Evolutionary conservation across 2,888 invertebrate genomes (phyloP).

Genomic region (Eudemis profundana): DNA sequence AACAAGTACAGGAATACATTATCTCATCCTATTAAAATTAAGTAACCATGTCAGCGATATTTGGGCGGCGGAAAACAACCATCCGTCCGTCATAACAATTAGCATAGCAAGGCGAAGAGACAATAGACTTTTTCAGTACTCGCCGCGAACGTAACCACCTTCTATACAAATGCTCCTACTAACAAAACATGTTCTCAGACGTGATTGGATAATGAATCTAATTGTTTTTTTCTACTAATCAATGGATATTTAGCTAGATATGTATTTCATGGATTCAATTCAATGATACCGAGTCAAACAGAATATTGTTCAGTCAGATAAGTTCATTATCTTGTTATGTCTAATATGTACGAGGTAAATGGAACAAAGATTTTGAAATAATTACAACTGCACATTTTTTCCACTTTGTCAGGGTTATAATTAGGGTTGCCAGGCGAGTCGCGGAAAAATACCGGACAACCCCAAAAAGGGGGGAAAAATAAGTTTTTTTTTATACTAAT

Average conservation of each 20-base stretch:
- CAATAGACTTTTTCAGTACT: slow-evolving; percentile 31
- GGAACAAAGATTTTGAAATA: too few relatives aligned
- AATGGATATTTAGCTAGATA: slow-evolving; percentile 1
- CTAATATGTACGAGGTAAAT: too few relatives aligned
- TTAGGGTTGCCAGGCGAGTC: too few relatives aligned
- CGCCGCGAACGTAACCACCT: not conserved
- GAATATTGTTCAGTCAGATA: not conserved
- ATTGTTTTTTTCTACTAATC: slow-evolving; percentile 30
- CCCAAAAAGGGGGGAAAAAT: too few relatives aligned
- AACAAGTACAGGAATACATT: too few relatives aligned
- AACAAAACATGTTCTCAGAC: slow-evolving; percentile 27
- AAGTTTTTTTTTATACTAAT: too few relatives aligned
- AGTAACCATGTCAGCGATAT: slow-evolving; percentile 1
- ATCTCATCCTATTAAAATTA: too few relatives aligned
- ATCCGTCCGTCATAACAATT: slow-evolving; percentile 23
- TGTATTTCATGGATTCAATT: not conserved
- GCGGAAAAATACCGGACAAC: too few relatives aligned
- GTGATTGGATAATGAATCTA: slow-evolving; percentile 13
- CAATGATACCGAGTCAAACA: not conserved
- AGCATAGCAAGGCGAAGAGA: slow-evolving; percentile 19
- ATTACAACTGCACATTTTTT: too few relatives aligned
- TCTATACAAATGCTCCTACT: slow-evolving; percentile 11
- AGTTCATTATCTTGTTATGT: too few relatives aligned
- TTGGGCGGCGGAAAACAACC: slow-evolving; percentile 6
- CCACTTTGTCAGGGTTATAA: too few relatives aligned